Percentiles rank a stretch among this genome's conserved stretches.
phyloP scores from a whole-genome alignment of 2,888 invertebrate genomes.

The Sesia bembeciformis region DNA sequence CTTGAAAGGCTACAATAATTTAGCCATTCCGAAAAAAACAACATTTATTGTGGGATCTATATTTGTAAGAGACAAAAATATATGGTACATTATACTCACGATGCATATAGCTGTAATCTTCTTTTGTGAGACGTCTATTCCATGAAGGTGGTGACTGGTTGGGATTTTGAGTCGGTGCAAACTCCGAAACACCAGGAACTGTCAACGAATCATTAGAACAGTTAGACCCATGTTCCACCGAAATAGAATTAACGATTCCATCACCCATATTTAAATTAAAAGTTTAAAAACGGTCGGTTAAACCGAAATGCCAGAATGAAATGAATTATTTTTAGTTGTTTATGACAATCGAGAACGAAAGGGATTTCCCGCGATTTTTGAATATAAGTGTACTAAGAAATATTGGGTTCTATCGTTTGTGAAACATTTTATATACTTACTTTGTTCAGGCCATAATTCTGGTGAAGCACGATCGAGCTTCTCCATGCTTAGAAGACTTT shows the following conservation, averaged over 20 bases:
- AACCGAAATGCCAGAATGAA: constrained; percentile 42
- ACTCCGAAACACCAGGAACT: constrained; percentile 94
- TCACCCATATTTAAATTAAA: constrained; percentile 46
- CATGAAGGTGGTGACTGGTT: constrained; percentile 78
- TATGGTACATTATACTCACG: constrained; percentile 73
- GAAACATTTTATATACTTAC: constrained; percentile 70
- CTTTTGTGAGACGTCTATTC: constrained; percentile 79
- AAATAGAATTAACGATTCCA: constrained; percentile 26
- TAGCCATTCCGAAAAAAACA: too few species aligned
- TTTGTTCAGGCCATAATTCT: constrained; percentile 96
- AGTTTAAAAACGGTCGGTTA: constrained; percentile 54
- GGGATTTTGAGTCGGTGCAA: constrained; percentile 77
- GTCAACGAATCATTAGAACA: constrained; percentile 50
- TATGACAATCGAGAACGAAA: constrained; percentile 49
- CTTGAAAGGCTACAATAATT: too few species aligned
- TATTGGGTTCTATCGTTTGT: background rate
- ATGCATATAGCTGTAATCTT: constrained; percentile 84
- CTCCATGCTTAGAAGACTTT: constrained; percentile 89
- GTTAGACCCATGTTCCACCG: constrained; percentile 32
- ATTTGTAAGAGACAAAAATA: too few species aligned
- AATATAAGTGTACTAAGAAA: constrained; percentile 19
- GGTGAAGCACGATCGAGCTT: constrained; percentile 95
- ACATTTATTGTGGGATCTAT: too few species aligned
- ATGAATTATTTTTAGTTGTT: constrained; percentile 19
- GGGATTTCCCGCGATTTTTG: constrained; percentile 58